A percentile compares a stretch with the other conserved stretches of the same genome.
phyloP scores from a whole-genome alignment of 2,888 invertebrate species.

The Congeria kusceri region DNA sequence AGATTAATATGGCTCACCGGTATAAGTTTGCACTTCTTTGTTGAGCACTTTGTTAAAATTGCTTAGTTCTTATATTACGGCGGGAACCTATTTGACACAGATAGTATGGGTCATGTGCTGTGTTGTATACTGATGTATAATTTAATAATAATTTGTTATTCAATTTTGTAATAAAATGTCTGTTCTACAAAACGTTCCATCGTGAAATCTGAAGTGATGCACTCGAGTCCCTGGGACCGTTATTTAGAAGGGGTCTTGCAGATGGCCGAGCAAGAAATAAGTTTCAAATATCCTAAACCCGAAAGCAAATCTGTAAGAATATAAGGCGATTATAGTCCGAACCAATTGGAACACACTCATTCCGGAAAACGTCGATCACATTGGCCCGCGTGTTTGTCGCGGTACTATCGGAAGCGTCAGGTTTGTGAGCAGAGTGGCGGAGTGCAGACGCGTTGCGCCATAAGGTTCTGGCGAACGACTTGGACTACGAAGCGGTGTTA shows the following conservation, averaged over 20 bases:
- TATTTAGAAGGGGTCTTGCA: slow-evolving; percentile 91
- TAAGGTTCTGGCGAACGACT: slow-evolving; percentile 95
- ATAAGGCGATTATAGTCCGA: background rate
- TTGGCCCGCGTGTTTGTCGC: slow-evolving; percentile 86
- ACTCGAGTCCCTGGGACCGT: slow-evolving; percentile 89
- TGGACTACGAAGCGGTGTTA: slow-evolving; percentile 97
- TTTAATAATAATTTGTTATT: too few relatives aligned
- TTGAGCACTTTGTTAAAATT: too few relatives aligned
- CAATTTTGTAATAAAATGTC: too few relatives aligned
- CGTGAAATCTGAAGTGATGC: slow-evolving; percentile 60
- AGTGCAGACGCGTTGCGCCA: slow-evolving; percentile 93
- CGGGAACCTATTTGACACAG: too few relatives aligned
- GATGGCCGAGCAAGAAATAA: slow-evolving; percentile 86
- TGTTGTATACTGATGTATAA: too few relatives aligned
- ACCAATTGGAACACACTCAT: background rate
- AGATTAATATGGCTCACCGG: too few relatives aligned
- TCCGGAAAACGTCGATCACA: too few relatives aligned
- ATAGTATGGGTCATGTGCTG: too few relatives aligned
- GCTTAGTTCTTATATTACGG: too few relatives aligned
- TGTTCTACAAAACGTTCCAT: slow-evolving; percentile 70
- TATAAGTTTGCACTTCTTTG: too few relatives aligned
- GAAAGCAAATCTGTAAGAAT: background rate
- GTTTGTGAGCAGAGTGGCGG: slow-evolving; percentile 92
- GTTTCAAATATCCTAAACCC: slow-evolving; percentile 77
- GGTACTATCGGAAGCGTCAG: slow-evolving; percentile 94